Evolutionary conservation across 2,888 invertebrate species (phyloP), one percentile per base, ranked within the genome.

Genomic region (Pherbina coryleti): DNA sequence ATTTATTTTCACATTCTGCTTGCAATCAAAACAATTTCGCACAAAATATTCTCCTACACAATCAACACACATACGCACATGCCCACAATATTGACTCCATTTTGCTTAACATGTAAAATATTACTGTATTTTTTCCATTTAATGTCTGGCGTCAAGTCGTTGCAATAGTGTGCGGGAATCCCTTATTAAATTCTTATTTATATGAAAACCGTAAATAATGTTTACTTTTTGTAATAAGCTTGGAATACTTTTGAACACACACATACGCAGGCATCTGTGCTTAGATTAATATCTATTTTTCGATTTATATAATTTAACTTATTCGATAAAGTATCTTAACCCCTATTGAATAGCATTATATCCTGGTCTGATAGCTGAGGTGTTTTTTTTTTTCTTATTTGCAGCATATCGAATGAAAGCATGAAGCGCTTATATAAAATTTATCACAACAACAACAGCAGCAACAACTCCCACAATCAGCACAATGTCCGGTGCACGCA

Each of bases 201-300:
- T 84, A 84, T 83, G 85, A 85, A 85, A 83, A 57, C 81, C 85
- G 85, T 86, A 86, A 85, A 85, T 85, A 84, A 83, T 86, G 83
- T 84, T 85, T 82, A 81, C 82, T 64, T 74, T 62, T 31, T 31
- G 51, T 22, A 72, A 57, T 57, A 22, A 37, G 9, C 51, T 11
- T 51, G 2, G 34, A n/a, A 67, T 34, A 9, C 3, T 44, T 19
- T 8, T 9, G 4, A 8, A 7, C 7, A 11, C 25, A 9, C 3
- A 4, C 57, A 3, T 7, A 25, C 57, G 5, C 37, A 7, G 5
- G 3, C 31, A 31, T 31, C 31, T 37, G 4, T 1, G 3, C 37
- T 1, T 37, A 37, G 37, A 37, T 37, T 44, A 14, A 44, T 44
- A 44, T 44, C 14, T 44, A 44, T 22, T 22, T 19, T 9, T 44